Conservation (phyloP, 2,797 vertebrate genomes). For the Periparus ater region DNA sequence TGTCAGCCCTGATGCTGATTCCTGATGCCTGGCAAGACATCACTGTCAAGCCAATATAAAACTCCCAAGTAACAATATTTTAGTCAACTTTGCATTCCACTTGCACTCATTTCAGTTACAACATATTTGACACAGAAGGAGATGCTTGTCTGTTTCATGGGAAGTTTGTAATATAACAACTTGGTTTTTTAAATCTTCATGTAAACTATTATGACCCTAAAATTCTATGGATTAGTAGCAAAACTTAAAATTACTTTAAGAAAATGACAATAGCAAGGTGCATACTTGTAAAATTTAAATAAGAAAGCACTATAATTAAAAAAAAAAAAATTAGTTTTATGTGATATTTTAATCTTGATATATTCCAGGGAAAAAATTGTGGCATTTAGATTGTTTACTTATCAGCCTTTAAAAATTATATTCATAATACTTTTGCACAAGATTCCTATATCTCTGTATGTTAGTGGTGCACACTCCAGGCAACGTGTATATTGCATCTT, state of each 20-base stretch:
- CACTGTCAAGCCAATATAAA: not conserved
- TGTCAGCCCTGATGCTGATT: not conserved
- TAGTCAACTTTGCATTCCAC: not conserved
- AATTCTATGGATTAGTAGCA: not conserved
- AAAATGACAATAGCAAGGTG: not conserved
- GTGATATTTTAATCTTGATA: not conserved
- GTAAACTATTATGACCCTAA: not conserved
- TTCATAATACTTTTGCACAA: not conserved
- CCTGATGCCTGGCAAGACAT: not conserved
- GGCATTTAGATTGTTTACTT: not conserved
- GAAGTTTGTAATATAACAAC: not conserved
- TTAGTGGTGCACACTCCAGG: not conserved
- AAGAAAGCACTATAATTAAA: not conserved
- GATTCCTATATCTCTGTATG: not conserved
- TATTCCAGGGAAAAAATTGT: not conserved
- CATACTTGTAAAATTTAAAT: not conserved
- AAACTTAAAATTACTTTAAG: not conserved
- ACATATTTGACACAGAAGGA: not conserved
- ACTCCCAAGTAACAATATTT: not conserved
- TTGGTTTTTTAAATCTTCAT: not conserved
- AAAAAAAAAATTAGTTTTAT: not conserved
- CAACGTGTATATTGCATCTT: not conserved
- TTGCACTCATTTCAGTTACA: not conserved
- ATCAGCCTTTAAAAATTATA: not conserved
- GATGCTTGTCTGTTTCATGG: not conserved